A percentile compares a stretch with the other conserved stretches of the same genome.
These are phyloP conservation scores for Australoheros scitulus DNA, from an alignment of 2,113 vertebrate species.

Conservation along the genomic window DNA sequence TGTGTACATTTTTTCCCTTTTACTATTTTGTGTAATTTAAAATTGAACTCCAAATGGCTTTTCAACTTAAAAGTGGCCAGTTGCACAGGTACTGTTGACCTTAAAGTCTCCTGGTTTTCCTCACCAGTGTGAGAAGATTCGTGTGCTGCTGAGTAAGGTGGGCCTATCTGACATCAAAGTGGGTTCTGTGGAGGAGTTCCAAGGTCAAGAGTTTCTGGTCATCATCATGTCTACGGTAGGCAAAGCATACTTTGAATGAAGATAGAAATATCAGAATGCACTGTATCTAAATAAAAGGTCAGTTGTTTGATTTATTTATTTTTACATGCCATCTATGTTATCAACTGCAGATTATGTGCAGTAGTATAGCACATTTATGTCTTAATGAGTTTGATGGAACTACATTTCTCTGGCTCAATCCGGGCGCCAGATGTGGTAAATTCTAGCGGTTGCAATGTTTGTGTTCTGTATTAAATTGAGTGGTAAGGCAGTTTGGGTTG, in stretches of 20 bases:
- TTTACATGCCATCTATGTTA: neutral
- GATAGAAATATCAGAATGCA: neutral
- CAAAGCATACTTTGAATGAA: neutral
- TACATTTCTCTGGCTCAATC: neutral
- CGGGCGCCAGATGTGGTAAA: neutral
- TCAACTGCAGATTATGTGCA: neutral
- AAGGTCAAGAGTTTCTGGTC: constrained; percentile 90
- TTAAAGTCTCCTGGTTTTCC: neutral
- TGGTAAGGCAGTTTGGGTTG: no score
- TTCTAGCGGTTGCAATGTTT: no score
- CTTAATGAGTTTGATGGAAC: neutral
- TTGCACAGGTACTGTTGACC: neutral
- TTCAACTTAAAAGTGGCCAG: neutral
- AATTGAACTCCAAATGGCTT: neutral
- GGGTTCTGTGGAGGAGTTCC: constrained; percentile 97
- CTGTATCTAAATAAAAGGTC: neutral
- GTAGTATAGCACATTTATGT: neutral
- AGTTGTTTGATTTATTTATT: neutral
- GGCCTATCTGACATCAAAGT: constrained; percentile 91
- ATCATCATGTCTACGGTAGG: constrained; percentile 91
- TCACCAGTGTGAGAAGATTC: constrained; percentile 91
- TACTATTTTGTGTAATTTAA: neutral
- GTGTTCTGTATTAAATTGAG: no score
- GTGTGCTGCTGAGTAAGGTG: constrained; percentile 84
- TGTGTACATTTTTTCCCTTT: neutral